These are phyloP conservation scores for Heliornis fulica DNA, from an alignment of 2,113 vertebrate species.

Conservation along the genomic window DNA sequence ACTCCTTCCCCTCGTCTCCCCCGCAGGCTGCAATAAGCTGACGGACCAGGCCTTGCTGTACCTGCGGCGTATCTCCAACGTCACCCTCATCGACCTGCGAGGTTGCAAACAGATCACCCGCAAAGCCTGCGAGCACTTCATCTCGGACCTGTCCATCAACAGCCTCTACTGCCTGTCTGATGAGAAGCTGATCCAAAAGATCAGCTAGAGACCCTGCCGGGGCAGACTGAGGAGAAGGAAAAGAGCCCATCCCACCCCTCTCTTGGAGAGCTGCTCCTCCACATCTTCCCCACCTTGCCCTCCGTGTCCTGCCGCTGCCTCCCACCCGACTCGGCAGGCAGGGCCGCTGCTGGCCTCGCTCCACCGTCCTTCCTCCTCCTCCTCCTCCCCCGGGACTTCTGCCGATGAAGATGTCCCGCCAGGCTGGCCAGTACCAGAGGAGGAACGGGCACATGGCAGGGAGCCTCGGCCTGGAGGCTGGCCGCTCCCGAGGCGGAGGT, in stretches of 20 bases:
- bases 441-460: constrained; percentile 19
- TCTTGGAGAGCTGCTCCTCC: constrained; percentile 68
- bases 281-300: constrained; percentile 34
- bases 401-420: constrained; percentile 58
- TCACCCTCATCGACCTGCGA: constrained; percentile 91
- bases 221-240: constrained; percentile 71
- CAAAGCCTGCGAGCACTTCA: constrained; percentile 94
- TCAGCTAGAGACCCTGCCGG: constrained; percentile 83
- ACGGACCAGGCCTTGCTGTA: constrained; percentile 91
- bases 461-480: constrained; percentile 19
- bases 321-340: constrained; percentile 52
- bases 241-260: constrained; percentile 68
- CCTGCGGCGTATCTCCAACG: constrained; percentile 89
- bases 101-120: constrained; percentile 93
- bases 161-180: constrained; percentile 97
- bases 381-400: constrained; percentile 34
- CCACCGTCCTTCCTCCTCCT: constrained; percentile 55
- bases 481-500: background rate
- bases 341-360: background rate
- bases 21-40: constrained; percentile 91
- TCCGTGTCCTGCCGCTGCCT: constrained; percentile 56
- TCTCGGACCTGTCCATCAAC: constrained; percentile 95
- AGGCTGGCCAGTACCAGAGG: constrained; percentile 58
- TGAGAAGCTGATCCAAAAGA: constrained; percentile 99
- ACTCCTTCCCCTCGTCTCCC: background rate